Percentiles rank a stretch among this genome's conserved stretches.
Conservation (phyloP, 2,113 vertebrate species). For the Daubentonia madagascariensis region DNA sequence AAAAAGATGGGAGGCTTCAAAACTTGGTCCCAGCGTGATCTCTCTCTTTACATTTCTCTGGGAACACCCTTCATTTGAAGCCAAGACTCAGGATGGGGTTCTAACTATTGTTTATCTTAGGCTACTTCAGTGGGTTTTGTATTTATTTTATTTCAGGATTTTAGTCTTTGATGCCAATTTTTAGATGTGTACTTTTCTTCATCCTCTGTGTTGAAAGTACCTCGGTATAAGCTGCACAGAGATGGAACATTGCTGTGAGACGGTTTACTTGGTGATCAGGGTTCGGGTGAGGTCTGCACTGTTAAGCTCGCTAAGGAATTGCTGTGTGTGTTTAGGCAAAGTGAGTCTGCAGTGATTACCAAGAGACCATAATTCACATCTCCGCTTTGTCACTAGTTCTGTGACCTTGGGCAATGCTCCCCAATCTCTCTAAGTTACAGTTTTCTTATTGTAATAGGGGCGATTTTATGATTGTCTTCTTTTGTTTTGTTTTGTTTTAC, state of each 20-base stretch:
- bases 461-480: neutral
- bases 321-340: neutral
- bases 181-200: neutral
- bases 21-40: neutral
- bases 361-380: neutral
- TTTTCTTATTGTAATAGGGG: neutral
- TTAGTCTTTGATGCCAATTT: neutral
- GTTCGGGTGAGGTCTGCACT: neutral
- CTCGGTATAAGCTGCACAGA: neutral
- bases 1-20: slow-evolving; percentile 50
- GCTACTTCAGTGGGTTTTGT: neutral
- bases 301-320: neutral
- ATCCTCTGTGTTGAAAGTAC: neutral
- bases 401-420: neutral
- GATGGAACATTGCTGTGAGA: neutral
- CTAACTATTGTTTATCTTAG: neutral
- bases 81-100: neutral
- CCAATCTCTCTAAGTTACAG: neutral
- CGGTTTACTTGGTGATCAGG: neutral
- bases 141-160: slow-evolving; percentile 21
- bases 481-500: neutral
- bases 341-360: neutral
- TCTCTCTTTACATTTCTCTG: slow-evolving; percentile 17
- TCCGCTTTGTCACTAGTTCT: neutral
- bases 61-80: slow-evolving; percentile 18